These are phyloP conservation scores for Rhyacophila brunnea DNA, from an alignment of 1,140 invertebrate genomes.

Conservation along the genomic window DNA sequence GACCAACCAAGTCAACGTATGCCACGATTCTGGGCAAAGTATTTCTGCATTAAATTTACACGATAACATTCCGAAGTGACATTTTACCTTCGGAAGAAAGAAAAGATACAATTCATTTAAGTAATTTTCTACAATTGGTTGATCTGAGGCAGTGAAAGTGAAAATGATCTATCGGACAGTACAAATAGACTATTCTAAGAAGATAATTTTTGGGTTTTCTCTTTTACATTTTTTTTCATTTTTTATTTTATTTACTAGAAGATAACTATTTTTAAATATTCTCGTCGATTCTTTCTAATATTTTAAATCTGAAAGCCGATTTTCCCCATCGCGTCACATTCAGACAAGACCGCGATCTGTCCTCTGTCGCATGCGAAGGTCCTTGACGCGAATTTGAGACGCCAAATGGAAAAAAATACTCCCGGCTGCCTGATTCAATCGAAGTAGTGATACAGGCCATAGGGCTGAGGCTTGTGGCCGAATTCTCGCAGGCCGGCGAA, in stretches of 20 bases:
- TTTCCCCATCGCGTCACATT: constrained; percentile 11
- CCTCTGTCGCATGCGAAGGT: no score
- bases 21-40: neutral
- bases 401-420: constrained; percentile 24
- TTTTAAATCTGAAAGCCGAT: constrained; percentile 10
- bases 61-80: neutral
- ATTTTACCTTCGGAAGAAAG: neutral
- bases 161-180: constrained; percentile 33
- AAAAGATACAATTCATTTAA: neutral
- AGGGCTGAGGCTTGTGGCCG: constrained; percentile 30
- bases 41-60: neutral
- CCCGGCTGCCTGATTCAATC: constrained; percentile 21
- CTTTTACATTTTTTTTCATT: constrained; percentile 32
- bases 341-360: constrained; percentile 4
- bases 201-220: constrained; percentile 36
- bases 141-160: constrained; percentile 31
- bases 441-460: constrained; percentile 34
- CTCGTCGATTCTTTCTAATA: constrained; percentile 16
- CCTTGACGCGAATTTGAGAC: neutral
- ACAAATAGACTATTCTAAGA: constrained; percentile 35
- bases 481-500: constrained; percentile 32
- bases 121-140: constrained; percentile 14
- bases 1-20: constrained; percentile 23
- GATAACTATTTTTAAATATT: constrained; percentile 16
- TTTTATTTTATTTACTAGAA: constrained; percentile 11